These are phyloP conservation scores for Brachyopa scutellaris DNA, from an alignment of 2,888 invertebrate species.

Conservation along the genomic window DNA sequence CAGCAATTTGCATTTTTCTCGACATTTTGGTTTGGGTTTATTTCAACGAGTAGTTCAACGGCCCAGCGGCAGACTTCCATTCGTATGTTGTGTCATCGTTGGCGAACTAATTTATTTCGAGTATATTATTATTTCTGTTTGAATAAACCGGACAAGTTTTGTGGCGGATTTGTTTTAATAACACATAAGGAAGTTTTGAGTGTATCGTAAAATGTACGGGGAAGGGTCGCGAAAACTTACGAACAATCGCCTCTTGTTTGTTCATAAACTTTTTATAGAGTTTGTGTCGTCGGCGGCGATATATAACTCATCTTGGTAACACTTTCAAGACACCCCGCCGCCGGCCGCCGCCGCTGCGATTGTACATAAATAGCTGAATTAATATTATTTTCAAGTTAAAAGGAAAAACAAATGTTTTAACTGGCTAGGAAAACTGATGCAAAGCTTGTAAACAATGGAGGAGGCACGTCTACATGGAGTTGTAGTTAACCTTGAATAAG, in stretches of 20 bases:
- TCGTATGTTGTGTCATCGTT: conserved; percentile 40
- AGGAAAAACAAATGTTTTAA: too few species aligned
- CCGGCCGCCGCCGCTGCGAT: too few species aligned
- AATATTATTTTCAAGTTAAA: too few species aligned
- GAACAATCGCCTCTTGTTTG: background rate
- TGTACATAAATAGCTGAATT: conserved; percentile 25
- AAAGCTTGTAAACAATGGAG: too few species aligned
- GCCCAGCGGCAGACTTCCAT: conserved; percentile 24
- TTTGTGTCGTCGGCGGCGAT: conserved; percentile 46
- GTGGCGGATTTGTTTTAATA: conserved; percentile 23
- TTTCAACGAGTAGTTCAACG: conserved; percentile 35
- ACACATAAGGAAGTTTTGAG: conserved; percentile 26
- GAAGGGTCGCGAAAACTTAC: too few species aligned
- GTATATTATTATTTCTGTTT: conserved; percentile 36
- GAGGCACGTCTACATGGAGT: too few species aligned
- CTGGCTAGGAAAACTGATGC: too few species aligned
- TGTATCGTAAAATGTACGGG: conserved; percentile 31
- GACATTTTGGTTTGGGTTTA: background rate
- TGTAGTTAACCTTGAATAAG: too few species aligned
- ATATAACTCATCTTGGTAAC: conserved; percentile 56
- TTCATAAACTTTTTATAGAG: conserved; percentile 48
- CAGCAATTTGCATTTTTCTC: conserved; percentile 60
- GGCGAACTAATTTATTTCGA: conserved; percentile 41
- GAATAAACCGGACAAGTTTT: conserved; percentile 32
- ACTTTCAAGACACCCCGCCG: conserved; percentile 37